Conservation (phyloP, 2,113 vertebrate species). For the Rhabdornis inornatus region DNA sequence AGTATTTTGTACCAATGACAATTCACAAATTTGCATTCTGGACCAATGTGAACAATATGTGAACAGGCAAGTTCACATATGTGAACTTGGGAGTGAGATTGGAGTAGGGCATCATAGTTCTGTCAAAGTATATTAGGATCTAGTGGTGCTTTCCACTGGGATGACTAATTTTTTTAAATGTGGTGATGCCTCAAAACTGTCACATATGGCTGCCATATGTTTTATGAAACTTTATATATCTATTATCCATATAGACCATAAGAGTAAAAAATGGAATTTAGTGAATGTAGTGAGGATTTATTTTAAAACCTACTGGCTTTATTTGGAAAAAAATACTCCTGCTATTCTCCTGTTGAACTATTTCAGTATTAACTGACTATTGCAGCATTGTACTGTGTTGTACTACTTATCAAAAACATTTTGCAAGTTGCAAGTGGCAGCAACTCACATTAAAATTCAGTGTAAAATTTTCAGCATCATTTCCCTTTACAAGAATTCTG, state of each 20-base stretch:
- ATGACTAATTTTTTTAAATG: neutral
- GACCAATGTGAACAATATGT: neutral
- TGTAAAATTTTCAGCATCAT: constrained; percentile 27
- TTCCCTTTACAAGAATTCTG: constrained; percentile 26
- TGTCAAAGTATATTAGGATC: neutral
- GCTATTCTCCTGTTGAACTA: neutral
- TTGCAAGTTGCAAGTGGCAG: neutral
- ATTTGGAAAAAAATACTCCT: neutral
- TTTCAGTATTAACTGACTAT: neutral
- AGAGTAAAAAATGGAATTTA: neutral
- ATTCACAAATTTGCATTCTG: neutral
- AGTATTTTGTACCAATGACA: neutral
- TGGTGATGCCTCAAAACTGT: neutral
- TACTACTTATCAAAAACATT: neutral
- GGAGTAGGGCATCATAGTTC: neutral
- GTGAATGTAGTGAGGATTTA: neutral
- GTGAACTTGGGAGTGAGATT: neutral
- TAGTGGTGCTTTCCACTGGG: neutral
- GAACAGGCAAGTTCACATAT: neutral
- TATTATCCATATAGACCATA: neutral
- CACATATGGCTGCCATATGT: neutral
- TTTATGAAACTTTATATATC: neutral
- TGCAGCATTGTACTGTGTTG: neutral
- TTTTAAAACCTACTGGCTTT: neutral
- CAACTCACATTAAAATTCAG: neutral